Evolutionary conservation across 53 echinoderm and acorn worm genomes (phyloP), one percentile per base, ranked within the genome.

Genomic region (Temnopleurus reevesii): DNA sequence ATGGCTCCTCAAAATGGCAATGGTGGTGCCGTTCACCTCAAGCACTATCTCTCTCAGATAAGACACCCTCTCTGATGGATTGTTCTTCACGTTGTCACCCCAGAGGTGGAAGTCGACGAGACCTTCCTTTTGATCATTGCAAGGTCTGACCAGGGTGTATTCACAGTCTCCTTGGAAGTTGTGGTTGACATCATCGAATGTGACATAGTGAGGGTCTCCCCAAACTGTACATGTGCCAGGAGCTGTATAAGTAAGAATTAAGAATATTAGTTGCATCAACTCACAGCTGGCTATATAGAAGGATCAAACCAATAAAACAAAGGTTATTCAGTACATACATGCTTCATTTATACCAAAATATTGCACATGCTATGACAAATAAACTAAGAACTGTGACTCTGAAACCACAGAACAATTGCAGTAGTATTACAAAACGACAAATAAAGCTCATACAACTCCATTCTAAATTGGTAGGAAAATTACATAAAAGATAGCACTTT

Each of bases 81-180:
- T 89, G 79, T 85, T 91, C 81, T 94, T 94, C 15, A 77, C 45
- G 77, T 92, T 92, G 77, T 91, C 89, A 5, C 90, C 95, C 59
- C 91, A 90, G 38, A 94, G 49, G 36, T 91, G 85, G 89, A 93
- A 94, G 5, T 77, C 44, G 36, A 45, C 58, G 12, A 89, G 57
- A 23, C 12, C 29, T 23, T 56, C 77, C 4, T 0, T 28, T 1
- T 28, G 30, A 25, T 41, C 59, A 47, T 4, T 57, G 88, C 94
- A 94, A 17, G 93, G 93, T 43, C 47, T 59, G 8, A 92, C 92
- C 28, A 94, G 66, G 24, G 92, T 94, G 86, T 94, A 94, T 35
- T 92, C 94, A 34, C 94, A 94, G 53, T 92, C 94, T n/a, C 94
- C 94, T 66, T 94, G 94, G 90, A 90, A 94, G 90, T 94, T 76